Percentiles rank a stretch among this genome's conserved stretches.
Conservation (phyloP, 2,113 vertebrate genomes). For the Fulmarus glacialis region DNA sequence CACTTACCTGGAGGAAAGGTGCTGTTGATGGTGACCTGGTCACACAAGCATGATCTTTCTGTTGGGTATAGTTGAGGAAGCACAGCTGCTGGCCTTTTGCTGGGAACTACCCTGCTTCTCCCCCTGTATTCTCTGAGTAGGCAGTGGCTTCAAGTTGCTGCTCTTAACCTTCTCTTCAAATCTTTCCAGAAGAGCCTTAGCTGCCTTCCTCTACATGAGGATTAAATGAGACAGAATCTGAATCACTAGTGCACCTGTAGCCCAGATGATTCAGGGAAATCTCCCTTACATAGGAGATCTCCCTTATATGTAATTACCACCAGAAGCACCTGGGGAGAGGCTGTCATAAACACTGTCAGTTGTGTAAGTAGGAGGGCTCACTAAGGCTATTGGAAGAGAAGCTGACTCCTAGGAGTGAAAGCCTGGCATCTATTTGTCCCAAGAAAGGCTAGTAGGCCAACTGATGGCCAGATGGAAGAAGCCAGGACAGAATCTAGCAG, state of each 20-base stretch:
- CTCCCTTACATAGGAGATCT: background rate
- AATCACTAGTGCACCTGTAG: fast-evolving
- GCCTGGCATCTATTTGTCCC: background rate
- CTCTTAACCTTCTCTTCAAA: background rate
- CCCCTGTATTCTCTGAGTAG: background rate
- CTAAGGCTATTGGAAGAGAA: background rate
- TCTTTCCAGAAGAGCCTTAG: background rate
- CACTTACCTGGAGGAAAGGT: background rate
- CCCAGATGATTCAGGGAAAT: background rate
- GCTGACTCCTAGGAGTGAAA: background rate
- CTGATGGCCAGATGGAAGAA: background rate
- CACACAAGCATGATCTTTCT: background rate
- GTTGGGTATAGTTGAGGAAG: fast-evolving
- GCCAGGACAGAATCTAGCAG: background rate
- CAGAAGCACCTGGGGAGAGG: background rate
- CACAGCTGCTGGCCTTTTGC: background rate
- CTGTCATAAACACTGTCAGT: background rate
- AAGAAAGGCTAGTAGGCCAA: background rate
- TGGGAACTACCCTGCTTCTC: background rate
- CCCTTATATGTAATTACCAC: background rate
- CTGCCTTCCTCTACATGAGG: fast-evolving
- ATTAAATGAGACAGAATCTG: background rate
- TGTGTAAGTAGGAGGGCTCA: background rate
- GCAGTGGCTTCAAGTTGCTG: background rate
- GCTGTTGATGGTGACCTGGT: background rate